Percentiles rank a stretch among this genome's conserved stretches.
Evolutionary conservation across 2,888 invertebrate genomes (phyloP).

Genomic region (Lycia hirtaria): DNA sequence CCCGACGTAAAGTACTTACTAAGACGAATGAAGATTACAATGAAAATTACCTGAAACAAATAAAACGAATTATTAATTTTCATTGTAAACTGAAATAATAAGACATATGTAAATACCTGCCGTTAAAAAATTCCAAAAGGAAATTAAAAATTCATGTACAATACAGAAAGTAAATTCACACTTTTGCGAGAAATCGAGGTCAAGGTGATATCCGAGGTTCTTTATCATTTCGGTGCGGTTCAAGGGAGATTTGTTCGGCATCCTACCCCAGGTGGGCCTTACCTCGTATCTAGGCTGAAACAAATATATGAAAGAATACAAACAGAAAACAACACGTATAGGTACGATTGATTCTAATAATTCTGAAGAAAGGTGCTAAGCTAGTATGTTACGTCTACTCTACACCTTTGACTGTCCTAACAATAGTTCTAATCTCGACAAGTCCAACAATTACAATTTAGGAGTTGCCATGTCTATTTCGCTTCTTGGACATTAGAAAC

Average conservation of each 20-base stretch:
- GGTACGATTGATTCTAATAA: background rate
- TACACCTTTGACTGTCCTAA: too few relatives aligned
- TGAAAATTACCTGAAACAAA: constrained; percentile 23
- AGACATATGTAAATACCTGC: too few relatives aligned
- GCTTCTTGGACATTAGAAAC: too few relatives aligned
- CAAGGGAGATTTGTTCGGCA: background rate
- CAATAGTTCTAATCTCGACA: too few relatives aligned
- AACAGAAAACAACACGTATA: background rate
- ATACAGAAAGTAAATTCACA: background rate
- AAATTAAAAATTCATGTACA: constrained; percentile 10
- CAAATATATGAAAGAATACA: background rate
- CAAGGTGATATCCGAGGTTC: constrained; percentile 8
- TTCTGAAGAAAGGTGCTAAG: too few relatives aligned
- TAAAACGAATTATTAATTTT: background rate
- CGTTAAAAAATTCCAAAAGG: background rate
- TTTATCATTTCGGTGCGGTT: constrained; percentile 1
- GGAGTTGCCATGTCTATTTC: too few relatives aligned
- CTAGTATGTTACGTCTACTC: too few relatives aligned
- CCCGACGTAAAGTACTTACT: constrained; percentile 12
- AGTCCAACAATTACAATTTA: too few relatives aligned
- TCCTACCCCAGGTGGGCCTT: background rate
- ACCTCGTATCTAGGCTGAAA: background rate
- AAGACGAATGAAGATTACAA: background rate
- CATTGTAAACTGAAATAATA: too few relatives aligned
- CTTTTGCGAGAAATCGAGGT: constrained; percentile 1